Evolutionary conservation across 2,797 vertebrate species (phyloP).

Genomic region (Catostomus latipinnis): DNA sequence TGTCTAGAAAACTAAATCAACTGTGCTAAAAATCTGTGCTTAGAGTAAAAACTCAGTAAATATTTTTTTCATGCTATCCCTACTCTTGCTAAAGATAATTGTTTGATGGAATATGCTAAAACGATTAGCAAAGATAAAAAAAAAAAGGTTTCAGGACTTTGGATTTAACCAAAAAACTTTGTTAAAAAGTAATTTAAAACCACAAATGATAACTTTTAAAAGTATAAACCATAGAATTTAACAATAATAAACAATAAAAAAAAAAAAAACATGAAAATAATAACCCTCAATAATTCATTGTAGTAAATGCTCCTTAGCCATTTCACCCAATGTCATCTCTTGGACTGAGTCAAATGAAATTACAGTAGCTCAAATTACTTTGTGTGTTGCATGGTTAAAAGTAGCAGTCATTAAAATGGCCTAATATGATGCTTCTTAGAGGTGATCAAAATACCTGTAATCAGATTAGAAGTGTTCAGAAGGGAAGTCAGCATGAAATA

Average conservation of each 20-base stretch:
- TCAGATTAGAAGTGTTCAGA: conserved; percentile 61
- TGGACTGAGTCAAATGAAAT: not conserved
- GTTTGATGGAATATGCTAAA: too few species aligned
- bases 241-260: too few species aligned
- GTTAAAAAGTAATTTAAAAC: too few species aligned
- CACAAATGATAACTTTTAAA: too few species aligned
- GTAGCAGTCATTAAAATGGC: conserved; percentile 53
- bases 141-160: not conserved
- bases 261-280: too few species aligned
- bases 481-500: conserved; percentile 57
- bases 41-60: not conserved
- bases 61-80: not conserved
- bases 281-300: too few species aligned
- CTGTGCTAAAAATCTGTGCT: too few species aligned
- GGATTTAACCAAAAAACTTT: not conserved
- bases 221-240: too few species aligned
- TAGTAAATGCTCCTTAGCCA: too few species aligned
- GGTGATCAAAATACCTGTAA: conserved; percentile 70
- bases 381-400: conserved; percentile 27
- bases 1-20: conserved; percentile 1
- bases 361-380: not conserved
- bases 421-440: conserved; percentile 64
- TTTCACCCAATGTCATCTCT: too few species aligned
- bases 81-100: not conserved
- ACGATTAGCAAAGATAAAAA: too few species aligned